These are phyloP conservation scores for Pseudotriccus pelzelni DNA, from an alignment of 2,797 vertebrate species.

Conservation along the genomic window DNA sequence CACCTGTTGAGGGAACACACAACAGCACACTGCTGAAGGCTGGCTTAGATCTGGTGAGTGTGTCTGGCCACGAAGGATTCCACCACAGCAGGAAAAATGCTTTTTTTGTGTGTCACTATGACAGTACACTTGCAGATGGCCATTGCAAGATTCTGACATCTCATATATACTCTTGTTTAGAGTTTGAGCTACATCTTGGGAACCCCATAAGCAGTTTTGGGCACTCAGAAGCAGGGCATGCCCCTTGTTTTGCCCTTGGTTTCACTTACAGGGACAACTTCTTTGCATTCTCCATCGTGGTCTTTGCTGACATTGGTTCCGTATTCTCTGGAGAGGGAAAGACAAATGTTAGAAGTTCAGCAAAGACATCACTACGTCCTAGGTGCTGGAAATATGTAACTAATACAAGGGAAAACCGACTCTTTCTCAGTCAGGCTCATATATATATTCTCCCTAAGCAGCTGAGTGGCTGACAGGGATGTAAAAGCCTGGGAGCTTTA, in stretches of 20 bases:
- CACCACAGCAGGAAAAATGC: background rate
- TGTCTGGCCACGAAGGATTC: background rate
- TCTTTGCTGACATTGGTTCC: conserved; percentile 51
- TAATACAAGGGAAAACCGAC: background rate
- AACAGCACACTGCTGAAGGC: background rate
- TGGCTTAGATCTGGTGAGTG: background rate
- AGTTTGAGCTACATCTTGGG: background rate
- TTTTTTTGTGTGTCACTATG: background rate
- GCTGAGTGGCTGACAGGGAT: background rate
- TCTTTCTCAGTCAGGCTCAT: background rate
- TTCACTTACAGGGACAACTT: conserved; percentile 35
- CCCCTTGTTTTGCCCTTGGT: background rate
- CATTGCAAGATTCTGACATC: background rate
- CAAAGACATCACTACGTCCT: background rate
- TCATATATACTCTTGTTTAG: background rate
- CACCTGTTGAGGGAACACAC: background rate
- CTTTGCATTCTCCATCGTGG: conserved; percentile 25
- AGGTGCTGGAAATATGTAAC: background rate
- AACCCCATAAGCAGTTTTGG: background rate
- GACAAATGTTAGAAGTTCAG: background rate
- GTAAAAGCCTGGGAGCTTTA: background rate
- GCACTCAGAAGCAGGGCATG: background rate
- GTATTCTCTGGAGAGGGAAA: conserved; percentile 29
- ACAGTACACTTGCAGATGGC: background rate
- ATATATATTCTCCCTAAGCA: background rate